These are phyloP conservation scores for Heliconius aoede DNA, from an alignment of 2,888 invertebrate species.

Conservation along the genomic window DNA sequence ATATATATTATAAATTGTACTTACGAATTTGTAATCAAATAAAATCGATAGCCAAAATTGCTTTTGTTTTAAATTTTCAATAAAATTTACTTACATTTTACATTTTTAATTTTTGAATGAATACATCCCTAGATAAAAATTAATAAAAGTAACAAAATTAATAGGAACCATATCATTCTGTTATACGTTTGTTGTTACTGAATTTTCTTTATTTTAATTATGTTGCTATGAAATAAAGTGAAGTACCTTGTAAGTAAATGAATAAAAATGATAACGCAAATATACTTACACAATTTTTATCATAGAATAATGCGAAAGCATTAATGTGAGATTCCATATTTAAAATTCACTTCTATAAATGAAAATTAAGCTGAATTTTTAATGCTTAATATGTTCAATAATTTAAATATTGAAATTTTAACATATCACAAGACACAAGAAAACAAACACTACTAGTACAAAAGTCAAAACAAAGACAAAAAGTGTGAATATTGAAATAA, in stretches of 20 bases:
- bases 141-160: not conserved
- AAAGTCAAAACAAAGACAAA: not conserved
- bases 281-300: conserved; percentile 68
- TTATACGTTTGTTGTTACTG: not conserved
- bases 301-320: conserved; percentile 67
- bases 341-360: not conserved
- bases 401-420: not conserved
- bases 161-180: not conserved
- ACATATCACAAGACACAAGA: not conserved
- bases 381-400: not conserved
- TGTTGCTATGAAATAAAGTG: not conserved
- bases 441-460: not conserved
- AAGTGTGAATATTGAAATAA: not conserved
- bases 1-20: too few species aligned
- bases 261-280: not conserved
- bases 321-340: conserved; percentile 71
- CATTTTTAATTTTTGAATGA: not conserved
- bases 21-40: too few species aligned
- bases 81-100: too few species aligned
- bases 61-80: too few species aligned
- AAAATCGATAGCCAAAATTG: too few species aligned
- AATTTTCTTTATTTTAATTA: not conserved
- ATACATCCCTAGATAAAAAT: not conserved
- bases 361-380: not conserved
- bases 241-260: not conserved